These are phyloP conservation scores for Pentamera pediparva DNA, from an alignment of 53 echinoderm and acorn worm species.

Conservation along the genomic window DNA sequence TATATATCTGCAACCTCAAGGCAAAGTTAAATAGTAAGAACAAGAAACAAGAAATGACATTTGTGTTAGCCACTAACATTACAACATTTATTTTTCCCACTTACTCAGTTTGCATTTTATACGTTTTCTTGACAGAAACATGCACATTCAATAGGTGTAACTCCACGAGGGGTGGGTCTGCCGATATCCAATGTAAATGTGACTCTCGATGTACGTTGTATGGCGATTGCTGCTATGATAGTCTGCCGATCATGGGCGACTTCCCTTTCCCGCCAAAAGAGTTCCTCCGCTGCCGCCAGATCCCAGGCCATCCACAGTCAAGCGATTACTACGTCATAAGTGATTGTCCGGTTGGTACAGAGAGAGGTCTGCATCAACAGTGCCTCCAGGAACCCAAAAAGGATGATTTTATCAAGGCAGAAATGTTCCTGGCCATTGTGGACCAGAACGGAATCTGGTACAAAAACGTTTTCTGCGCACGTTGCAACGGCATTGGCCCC, in stretches of 20 bases:
- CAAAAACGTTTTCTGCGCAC: constrained; percentile 7
- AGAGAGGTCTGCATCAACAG: not conserved
- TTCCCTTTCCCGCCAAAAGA: not conserved
- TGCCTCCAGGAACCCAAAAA: not conserved
- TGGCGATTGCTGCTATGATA: constrained; percentile 15
- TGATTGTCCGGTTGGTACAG: not conserved
- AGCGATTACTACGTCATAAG: not conserved
- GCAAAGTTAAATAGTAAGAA: too few relatives aligned
- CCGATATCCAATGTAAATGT: too few relatives aligned
- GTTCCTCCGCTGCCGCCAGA: not conserved
- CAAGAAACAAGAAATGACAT: too few relatives aligned
- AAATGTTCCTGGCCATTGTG: not conserved
- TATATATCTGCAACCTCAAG: too few relatives aligned
- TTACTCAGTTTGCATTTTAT: too few relatives aligned
- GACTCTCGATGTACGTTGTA: not conserved
- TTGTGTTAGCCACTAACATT: too few relatives aligned
- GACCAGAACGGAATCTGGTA: not conserved
- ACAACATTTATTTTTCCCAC: too few relatives aligned
- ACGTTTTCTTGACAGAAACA: too few relatives aligned
- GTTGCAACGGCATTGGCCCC: not conserved
- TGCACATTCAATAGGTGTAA: too few relatives aligned
- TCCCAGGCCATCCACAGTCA: not conserved
- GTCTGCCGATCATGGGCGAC: not conserved
- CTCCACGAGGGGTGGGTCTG: too few relatives aligned
- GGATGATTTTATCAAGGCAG: not conserved